Conservation (phyloP, 1,140 invertebrate species). For the Platyscapa corneri region DNA sequence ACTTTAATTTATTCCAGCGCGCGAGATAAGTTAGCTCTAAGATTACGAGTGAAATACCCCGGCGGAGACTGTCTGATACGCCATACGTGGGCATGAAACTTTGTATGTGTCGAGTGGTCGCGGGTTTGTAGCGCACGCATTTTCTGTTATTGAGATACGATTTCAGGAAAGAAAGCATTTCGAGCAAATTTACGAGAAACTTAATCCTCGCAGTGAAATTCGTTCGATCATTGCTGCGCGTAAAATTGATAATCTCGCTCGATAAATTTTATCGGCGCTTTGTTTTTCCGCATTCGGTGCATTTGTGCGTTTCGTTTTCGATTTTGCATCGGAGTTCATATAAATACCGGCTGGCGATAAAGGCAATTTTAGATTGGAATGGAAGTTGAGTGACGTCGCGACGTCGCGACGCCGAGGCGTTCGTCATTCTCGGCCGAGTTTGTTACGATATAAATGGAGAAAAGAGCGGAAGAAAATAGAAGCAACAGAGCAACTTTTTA, state of each 20-base stretch:
- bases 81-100: not conserved
- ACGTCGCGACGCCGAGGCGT: conserved; percentile 45
- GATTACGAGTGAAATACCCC: not conserved
- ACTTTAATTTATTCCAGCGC: not conserved
- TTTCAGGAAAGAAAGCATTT: not conserved
- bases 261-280: not conserved
- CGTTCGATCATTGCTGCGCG: not conserved
- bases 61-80: not conserved
- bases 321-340: not conserved
- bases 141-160: not conserved
- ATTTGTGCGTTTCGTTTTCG: not conserved
- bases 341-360: not conserved
- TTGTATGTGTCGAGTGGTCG: not conserved
- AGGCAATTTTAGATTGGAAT: conserved; percentile 1
- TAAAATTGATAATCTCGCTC: not conserved
- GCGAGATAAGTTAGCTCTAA: not conserved
- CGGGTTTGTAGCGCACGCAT: not conserved
- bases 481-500: not conserved
- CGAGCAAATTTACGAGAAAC: not conserved
- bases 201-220: not conserved
- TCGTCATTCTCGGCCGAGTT: conserved; percentile 29
- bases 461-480: not conserved
- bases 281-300: not conserved
- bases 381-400: conserved; percentile 32
- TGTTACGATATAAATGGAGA: conserved; percentile 13